Evolutionary conservation across 2,888 invertebrate genomes (phyloP), one percentile per base, ranked within the genome.

Genomic region (Tenthredo livida): DNA sequence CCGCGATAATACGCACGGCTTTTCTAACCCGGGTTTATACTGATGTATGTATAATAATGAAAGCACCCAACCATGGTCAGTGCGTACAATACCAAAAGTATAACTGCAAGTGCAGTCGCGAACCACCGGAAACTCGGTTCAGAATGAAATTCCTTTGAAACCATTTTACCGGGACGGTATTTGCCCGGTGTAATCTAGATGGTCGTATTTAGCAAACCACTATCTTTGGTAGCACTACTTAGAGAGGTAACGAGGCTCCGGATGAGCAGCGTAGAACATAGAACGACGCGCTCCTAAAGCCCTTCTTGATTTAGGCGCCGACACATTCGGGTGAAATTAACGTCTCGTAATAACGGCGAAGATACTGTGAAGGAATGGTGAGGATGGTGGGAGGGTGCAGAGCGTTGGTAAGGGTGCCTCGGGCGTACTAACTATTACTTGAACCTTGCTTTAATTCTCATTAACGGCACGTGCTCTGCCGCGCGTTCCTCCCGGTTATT

Each of bases 381-480:
- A 33, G 67, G 33, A 67, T 15, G 67, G 67, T 25, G 67, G 33
- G 67, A 29, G 47, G 43, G 67, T 83, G 47, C 1, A 33, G 1
- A 25, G 61, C 47, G 70, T 47, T 47, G 83, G 29, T 17, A 83
- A n/a, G 83, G 70, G 47, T 33, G 65, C 83, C 61, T 72, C 61
- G 65, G 47, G 40, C 72, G 50, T 25, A 82, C 85, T 29, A 54
- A 85, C 80, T 33, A 15, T 85, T 67, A 85, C 85, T 80, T 77
- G 54, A 80, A 85, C 78, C 65, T 87, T 87, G 86, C 88, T 87
- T 84, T 87, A 86, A 85, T 88, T 88, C 88, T 89, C 88, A 89
- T 90, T 88, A 89, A 85, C 87, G 88, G 89, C 88, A 88, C 88
- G 87, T 87, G 88, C 88, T 85, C 33, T 25, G 21, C 33, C 25